phyloP scores from a whole-genome alignment of 2,113 vertebrate species.

The Castor canadensis region DNA sequence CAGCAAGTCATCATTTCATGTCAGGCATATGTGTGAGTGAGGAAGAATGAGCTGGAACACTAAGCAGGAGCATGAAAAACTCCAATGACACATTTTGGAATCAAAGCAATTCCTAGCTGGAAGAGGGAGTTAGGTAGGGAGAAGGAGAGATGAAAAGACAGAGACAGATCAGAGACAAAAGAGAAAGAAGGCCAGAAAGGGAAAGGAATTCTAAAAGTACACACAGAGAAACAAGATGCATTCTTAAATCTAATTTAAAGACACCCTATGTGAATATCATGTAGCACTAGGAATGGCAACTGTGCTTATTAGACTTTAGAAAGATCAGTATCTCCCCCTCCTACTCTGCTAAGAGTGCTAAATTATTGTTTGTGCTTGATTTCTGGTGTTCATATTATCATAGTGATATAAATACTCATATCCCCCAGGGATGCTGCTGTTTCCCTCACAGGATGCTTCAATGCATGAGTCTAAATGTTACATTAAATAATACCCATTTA shows the following conservation, averaged over 20 bases:
- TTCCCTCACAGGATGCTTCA: conserved; percentile 81
- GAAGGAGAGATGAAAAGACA: not conserved
- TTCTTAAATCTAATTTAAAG: not conserved
- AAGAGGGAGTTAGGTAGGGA: not conserved
- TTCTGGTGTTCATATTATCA: conserved; percentile 77
- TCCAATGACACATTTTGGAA: not conserved
- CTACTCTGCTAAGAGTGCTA: not conserved
- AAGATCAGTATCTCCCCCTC: conserved; percentile 69
- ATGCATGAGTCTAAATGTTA: conserved; percentile 78
- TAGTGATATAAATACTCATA: conserved; percentile 83
- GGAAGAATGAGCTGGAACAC: fast-evolving
- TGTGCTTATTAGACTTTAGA: conserved; percentile 54
- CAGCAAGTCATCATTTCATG: not conserved
- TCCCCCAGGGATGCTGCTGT: conserved; percentile 78
- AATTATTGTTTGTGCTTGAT: conserved; percentile 66
- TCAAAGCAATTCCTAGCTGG: fast-evolving
- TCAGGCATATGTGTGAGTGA: fast-evolving
- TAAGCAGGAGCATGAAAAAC: not conserved
- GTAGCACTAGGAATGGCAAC: not conserved
- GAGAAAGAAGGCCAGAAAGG: not conserved
- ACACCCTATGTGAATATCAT: not conserved
- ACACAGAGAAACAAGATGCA: not conserved
- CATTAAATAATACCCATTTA: conserved; percentile 80
- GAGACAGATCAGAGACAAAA: not conserved
- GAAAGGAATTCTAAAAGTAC: not conserved